Evolutionary conservation across 2,797 vertebrate genomes (phyloP).

Genomic region (Eulemur albifrons): DNA sequence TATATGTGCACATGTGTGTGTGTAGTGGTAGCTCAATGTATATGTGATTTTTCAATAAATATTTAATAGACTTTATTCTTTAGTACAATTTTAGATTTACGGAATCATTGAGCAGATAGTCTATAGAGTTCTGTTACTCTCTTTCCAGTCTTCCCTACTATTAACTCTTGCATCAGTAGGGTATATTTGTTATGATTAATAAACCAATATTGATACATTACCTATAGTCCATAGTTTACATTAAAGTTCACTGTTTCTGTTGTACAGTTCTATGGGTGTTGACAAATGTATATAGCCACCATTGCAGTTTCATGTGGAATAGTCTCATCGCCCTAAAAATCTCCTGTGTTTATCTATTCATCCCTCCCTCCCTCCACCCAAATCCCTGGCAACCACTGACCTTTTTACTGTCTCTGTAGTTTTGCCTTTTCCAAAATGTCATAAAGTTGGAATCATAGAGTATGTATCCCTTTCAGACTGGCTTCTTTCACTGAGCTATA

Average conservation of each 20-base stretch:
- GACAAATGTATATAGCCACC: neutral
- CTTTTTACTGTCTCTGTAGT: neutral
- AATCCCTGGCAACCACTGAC: neutral
- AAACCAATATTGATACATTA: neutral
- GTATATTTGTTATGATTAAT: neutral
- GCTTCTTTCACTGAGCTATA: neutral
- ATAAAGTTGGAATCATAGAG: neutral
- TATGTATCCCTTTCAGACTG: neutral
- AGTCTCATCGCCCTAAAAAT: neutral
- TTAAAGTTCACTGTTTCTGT: neutral
- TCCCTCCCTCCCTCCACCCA: neutral
- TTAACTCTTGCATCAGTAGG: neutral
- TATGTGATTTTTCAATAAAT: neutral
- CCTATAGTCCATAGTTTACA: neutral
- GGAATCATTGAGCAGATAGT: neutral
- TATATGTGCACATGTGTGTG: no score
- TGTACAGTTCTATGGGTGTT: neutral
- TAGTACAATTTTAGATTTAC: neutral
- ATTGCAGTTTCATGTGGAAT: neutral
- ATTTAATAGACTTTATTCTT: neutral
- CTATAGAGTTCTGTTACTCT: neutral
- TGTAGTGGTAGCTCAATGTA: neutral
- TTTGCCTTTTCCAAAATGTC: neutral
- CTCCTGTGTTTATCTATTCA: neutral
- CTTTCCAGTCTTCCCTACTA: neutral